Conservation (phyloP, 2,888 invertebrate genomes). For the Zeuzera pyrina region DNA sequence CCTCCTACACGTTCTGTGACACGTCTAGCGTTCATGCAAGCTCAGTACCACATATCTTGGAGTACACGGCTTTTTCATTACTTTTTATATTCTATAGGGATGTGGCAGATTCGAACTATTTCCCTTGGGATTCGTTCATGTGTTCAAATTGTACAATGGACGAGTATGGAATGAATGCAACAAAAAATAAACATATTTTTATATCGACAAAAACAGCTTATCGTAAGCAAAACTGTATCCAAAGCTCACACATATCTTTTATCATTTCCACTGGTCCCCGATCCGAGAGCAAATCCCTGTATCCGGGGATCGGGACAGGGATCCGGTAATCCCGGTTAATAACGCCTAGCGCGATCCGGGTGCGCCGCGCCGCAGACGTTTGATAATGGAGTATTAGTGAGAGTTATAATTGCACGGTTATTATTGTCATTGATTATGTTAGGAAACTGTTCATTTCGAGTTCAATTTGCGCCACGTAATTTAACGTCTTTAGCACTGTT, state of each 20-base stretch:
- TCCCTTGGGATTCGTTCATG: not conserved
- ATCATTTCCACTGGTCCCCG: constrained; percentile 62
- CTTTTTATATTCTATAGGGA: constrained; percentile 28
- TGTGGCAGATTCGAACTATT: constrained; percentile 6
- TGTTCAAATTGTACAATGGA: no score
- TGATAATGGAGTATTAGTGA: constrained; percentile 59
- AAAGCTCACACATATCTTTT: constrained; percentile 65
- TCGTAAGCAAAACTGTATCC: no score
- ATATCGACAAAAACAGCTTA: no score
- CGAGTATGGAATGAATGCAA: no score
- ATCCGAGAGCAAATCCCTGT: constrained; percentile 68
- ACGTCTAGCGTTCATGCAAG: constrained; percentile 26
- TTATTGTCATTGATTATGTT: constrained; percentile 36
- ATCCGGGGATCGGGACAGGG: constrained; percentile 57
- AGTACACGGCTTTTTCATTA: constrained; percentile 27
- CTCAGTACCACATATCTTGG: constrained; percentile 24
- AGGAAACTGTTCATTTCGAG: constrained; percentile 11
- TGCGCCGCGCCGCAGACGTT: constrained; percentile 32
- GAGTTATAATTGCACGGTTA: constrained; percentile 59
- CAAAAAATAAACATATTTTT: no score
- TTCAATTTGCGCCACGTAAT: not conserved
- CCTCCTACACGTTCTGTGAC: constrained; percentile 29
- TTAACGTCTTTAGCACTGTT: not conserved
- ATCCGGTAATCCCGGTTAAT: constrained; percentile 71
- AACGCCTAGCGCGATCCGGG: constrained; percentile 45